phyloP scores from a whole-genome alignment of 2,888 invertebrate genomes.

The Papilio gigon region DNA sequence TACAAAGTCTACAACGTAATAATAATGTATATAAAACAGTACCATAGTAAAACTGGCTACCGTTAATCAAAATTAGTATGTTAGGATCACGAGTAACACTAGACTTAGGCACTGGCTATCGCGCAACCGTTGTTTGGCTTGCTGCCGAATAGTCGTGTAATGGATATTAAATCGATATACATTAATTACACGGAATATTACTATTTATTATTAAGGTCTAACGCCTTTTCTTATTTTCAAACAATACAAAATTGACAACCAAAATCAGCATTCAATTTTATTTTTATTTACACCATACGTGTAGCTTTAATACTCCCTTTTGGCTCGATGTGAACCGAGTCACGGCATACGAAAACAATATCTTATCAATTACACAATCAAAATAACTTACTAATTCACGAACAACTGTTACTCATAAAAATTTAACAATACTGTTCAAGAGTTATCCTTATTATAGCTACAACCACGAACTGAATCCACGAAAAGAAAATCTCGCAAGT shows the following conservation, averaged over 20 bases:
- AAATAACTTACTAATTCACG: slow-evolving; percentile 20
- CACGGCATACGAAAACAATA: neutral
- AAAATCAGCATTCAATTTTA: no score
- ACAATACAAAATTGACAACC: no score
- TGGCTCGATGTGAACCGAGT: neutral
- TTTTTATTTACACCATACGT: no score
- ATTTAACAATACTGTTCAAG: slow-evolving; percentile 38
- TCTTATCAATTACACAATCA: slow-evolving; percentile 2
- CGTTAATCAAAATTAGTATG: slow-evolving; percentile 6
- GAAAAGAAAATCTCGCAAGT: slow-evolving; percentile 35
- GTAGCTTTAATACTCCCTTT: neutral
- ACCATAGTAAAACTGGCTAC: neutral
- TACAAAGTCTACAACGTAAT: no score
- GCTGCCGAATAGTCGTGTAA: slow-evolving; percentile 34
- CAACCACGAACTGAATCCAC: slow-evolving; percentile 29
- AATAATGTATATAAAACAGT: no score
- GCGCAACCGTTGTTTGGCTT: slow-evolving; percentile 35
- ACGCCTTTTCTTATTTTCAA: no score
- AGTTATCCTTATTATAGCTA: slow-evolving; percentile 38
- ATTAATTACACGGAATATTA: neutral
- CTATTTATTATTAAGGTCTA: neutral
- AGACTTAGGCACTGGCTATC: slow-evolving; percentile 18
- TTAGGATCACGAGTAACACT: slow-evolving; percentile 7
- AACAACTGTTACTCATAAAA: slow-evolving; percentile 37
- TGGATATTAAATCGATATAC: slow-evolving; percentile 34